Percentiles rank a stretch among this genome's conserved stretches.
Conservation (phyloP, 2,888 invertebrate species). For the Dynastes hyllus region DNA sequence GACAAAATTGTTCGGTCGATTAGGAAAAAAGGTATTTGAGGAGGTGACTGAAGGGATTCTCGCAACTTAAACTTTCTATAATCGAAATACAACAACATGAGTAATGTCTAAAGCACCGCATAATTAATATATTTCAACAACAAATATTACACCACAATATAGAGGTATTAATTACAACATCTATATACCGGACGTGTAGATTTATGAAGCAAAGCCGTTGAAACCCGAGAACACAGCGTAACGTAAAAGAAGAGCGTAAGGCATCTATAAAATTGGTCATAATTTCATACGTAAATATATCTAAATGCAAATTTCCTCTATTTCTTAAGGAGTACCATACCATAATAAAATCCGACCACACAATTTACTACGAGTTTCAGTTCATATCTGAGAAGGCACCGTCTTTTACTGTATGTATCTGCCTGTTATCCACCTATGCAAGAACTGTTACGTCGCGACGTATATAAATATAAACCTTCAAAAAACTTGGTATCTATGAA, state of each 20-base stretch:
- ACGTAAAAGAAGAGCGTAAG: slow-evolving; percentile 11
- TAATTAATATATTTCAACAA: slow-evolving; percentile 28
- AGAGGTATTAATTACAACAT: slow-evolving; percentile 30
- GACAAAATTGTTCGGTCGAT: no score
- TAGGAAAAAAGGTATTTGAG: no score
- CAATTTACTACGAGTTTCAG: not conserved
- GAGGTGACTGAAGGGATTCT: no score
- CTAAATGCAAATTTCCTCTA: slow-evolving; percentile 39
- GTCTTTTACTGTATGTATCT: not conserved
- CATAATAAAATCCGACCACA: slow-evolving; percentile 40
- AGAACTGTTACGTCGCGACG: not conserved
- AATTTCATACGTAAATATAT: slow-evolving; percentile 33
- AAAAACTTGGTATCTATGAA: no score
- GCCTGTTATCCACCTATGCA: slow-evolving; percentile 9
- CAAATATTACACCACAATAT: slow-evolving; percentile 24
- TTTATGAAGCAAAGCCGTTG: slow-evolving; percentile 20
- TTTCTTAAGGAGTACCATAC: slow-evolving; percentile 23
- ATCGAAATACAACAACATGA: not conserved
- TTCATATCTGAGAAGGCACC: not conserved
- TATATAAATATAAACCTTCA: not conserved
- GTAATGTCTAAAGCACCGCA: not conserved
- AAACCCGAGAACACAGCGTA: slow-evolving; percentile 14
- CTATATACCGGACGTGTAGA: slow-evolving; percentile 23
- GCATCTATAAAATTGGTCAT: slow-evolving; percentile 36
- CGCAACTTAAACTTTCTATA: not conserved